A percentile compares a stretch with the other conserved stretches of the same genome.
Conservation (phyloP, 2,888 invertebrate genomes). For the Laspeyria flexula region DNA sequence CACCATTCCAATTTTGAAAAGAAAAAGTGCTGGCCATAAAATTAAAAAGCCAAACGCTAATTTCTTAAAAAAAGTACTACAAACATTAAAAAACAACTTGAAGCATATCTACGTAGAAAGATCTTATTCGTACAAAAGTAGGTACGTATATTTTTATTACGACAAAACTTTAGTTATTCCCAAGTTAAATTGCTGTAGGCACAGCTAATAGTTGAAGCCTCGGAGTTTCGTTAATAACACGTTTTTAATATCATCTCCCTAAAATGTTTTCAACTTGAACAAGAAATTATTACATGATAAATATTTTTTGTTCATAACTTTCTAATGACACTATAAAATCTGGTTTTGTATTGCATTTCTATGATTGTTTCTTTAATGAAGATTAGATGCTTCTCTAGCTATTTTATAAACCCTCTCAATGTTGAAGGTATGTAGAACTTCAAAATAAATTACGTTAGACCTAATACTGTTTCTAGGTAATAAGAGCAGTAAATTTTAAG, state of each 20-base stretch:
- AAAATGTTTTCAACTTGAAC: constrained; percentile 30
- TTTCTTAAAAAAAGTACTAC: background rate
- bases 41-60: background rate
- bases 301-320: background rate
- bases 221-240: constrained; percentile 51
- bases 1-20: no score
- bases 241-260: constrained; percentile 48
- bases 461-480: no score
- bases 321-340: background rate
- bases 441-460: no score
- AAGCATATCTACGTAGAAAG: constrained; percentile 4
- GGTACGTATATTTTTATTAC: constrained; percentile 43
- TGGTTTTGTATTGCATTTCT: no score
- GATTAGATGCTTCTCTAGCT: no score
- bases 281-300: constrained; percentile 3
- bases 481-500: no score
- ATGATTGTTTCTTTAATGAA: no score
- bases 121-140: constrained; percentile 11
- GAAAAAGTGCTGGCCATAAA: background rate
- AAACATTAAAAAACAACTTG: background rate
- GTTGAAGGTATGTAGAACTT: no score
- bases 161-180: constrained; percentile 62
- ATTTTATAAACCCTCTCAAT: no score
- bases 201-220: constrained; percentile 60
- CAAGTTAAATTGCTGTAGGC: constrained; percentile 69